A percentile compares a stretch with the other conserved stretches of the same genome.
phyloP scores from a whole-genome alignment of 2,888 invertebrate species.

The Trichogramma dendrolimi region DNA sequence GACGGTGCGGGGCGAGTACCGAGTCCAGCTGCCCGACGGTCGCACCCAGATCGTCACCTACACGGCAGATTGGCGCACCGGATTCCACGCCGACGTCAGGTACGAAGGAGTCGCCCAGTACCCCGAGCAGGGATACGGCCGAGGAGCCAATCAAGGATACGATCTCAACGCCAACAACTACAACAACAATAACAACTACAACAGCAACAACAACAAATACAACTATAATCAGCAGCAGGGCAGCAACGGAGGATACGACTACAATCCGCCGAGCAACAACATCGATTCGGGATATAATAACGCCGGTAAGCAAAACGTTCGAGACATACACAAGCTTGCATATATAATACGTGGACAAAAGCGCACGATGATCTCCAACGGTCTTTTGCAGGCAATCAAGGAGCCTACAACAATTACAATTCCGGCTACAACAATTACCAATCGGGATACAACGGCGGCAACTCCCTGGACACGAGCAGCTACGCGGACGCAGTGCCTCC shows the following conservation, averaged over 20 bases:
- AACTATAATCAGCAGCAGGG: slow-evolving; percentile 29
- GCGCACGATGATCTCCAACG: background rate
- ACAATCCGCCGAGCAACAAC: slow-evolving; percentile 17
- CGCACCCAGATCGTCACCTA: slow-evolving; percentile 68
- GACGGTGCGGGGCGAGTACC: slow-evolving; percentile 62
- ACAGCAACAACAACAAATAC: slow-evolving; percentile 30
- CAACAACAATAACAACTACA: slow-evolving; percentile 34
- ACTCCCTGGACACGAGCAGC: slow-evolving; percentile 33
- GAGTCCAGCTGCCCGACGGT: slow-evolving; percentile 61
- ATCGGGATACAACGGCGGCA: slow-evolving; percentile 41
- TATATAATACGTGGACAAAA: background rate
- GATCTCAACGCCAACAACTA: slow-evolving; percentile 46
- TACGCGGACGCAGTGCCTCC: slow-evolving; percentile 37
- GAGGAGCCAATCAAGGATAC: slow-evolving; percentile 28
- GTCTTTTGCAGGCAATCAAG: slow-evolving; percentile 37
- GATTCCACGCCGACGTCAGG: slow-evolving; percentile 73
- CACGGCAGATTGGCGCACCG: slow-evolving; percentile 74
- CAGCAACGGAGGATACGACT: slow-evolving; percentile 13
- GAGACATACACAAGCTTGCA: background rate
- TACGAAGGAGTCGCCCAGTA: slow-evolving; percentile 70
- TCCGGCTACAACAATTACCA: slow-evolving; percentile 39
- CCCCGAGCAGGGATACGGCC: slow-evolving; percentile 55
- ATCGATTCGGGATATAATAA: slow-evolving; percentile 28
- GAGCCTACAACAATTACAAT: slow-evolving; percentile 42
- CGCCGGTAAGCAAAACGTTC: slow-evolving; percentile 27